Conservation (phyloP, 1,140 invertebrate genomes). For the Drosophila melanica region DNA sequence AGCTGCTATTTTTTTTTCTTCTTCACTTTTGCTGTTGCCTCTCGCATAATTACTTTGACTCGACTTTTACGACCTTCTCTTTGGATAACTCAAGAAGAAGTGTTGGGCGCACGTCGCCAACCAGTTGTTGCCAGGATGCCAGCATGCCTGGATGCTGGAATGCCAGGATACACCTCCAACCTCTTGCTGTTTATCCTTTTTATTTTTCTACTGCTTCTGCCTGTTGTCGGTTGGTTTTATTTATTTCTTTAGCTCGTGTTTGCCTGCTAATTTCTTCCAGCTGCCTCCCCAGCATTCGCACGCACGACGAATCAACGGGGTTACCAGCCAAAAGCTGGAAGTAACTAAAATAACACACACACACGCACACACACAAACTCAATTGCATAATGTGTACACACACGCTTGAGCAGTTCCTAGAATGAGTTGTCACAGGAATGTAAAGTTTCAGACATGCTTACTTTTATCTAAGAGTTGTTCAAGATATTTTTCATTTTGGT, state of each 20-base stretch:
- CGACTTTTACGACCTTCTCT: constrained; percentile 78
- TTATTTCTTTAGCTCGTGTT: constrained; percentile 78
- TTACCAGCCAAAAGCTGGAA: constrained; percentile 28
- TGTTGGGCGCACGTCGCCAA: constrained; percentile 70
- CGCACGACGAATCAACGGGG: constrained; percentile 45
- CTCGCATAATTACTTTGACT: constrained; percentile 81
- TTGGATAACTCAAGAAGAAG: constrained; percentile 81
- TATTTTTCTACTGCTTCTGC: constrained; percentile 27
- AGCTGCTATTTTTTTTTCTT: constrained; percentile 7
- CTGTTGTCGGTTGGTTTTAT: constrained; percentile 63
- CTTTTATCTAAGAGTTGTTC: not conserved
- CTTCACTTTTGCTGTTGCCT: constrained; percentile 28
- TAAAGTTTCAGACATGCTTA: constrained; percentile 11
- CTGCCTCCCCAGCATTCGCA: constrained; percentile 42
- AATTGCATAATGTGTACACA: constrained; percentile 54
- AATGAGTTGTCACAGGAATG: constrained; percentile 28
- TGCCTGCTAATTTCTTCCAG: constrained; percentile 74
- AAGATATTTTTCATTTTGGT: no score
- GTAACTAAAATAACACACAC: constrained; percentile 49
- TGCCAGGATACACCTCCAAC: constrained; percentile 9
- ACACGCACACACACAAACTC: constrained; percentile 6
- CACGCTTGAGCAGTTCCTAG: constrained; percentile 1
- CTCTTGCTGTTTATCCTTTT: constrained; percentile 58
- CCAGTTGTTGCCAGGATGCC: constrained; percentile 30
- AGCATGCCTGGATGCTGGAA: constrained; percentile 7